phyloP scores from a whole-genome alignment of 1,140 invertebrate species.

The Macrobrachium rosenbergii region DNA sequence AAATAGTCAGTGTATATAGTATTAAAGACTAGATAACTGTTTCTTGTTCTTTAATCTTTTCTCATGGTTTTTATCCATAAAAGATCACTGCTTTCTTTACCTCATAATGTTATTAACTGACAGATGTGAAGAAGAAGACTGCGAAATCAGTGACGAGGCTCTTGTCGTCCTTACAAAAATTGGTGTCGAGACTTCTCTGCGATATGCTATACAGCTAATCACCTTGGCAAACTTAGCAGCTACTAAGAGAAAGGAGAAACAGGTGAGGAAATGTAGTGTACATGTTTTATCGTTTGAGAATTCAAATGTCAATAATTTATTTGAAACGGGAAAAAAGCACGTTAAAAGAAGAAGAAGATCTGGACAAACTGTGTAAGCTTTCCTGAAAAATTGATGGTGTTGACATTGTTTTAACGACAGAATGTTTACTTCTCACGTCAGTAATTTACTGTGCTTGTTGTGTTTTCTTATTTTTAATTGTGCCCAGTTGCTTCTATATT shows the following conservation, averaged over 20 bases:
- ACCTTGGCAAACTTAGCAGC: constrained; percentile 94
- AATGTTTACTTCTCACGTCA: neutral
- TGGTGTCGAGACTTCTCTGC: constrained; percentile 90
- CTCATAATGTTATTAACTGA: constrained; percentile 10
- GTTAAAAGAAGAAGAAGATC: too few species aligned
- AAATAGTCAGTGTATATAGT: too few species aligned
- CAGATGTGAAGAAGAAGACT: constrained; percentile 96
- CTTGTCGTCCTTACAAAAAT: constrained; percentile 92
- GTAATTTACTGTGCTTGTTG: neutral
- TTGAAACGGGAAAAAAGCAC: too few species aligned
- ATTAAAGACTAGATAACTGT: too few species aligned
- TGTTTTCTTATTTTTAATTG: neutral
- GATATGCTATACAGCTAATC: constrained; percentile 98
- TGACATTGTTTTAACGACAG: too few species aligned
- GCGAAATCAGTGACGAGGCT: constrained; percentile 93
- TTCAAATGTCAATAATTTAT: too few species aligned
- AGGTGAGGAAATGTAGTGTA: constrained; percentile 71
- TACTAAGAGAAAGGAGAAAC: constrained; percentile 84
- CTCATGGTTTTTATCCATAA: neutral
- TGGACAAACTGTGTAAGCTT: too few species aligned
- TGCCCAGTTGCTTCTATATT: neutral
- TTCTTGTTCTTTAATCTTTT: neutral
- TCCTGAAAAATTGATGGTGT: too few species aligned
- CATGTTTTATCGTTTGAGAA: too few species aligned
- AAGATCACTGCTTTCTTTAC: neutral